Conservation (phyloP, 2,888 invertebrate genomes). For the Hemaris fuciformis region DNA sequence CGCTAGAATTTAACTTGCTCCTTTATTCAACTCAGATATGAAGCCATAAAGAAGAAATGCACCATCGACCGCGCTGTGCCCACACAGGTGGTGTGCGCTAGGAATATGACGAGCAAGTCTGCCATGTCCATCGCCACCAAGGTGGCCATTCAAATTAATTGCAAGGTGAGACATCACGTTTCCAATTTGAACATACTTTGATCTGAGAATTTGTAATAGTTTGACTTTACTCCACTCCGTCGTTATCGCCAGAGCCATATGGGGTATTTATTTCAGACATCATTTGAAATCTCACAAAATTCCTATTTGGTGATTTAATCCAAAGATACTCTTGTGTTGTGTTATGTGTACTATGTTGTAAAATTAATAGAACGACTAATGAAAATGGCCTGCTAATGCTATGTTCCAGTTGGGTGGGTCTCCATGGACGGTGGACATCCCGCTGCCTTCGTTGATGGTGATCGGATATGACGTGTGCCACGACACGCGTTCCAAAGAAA, state of each 20-base stretch:
- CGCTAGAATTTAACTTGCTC: too few relatives aligned
- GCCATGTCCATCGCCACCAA: slow-evolving; percentile 93
- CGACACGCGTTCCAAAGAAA: slow-evolving; percentile 85
- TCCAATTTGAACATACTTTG: background rate
- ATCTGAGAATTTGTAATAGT: too few relatives aligned
- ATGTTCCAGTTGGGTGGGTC: slow-evolving; percentile 87
- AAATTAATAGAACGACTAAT: too few relatives aligned
- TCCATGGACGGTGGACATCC: slow-evolving; percentile 90
- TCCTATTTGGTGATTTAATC: too few relatives aligned
- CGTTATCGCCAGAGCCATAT: too few relatives aligned
- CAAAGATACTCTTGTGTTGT: too few relatives aligned
- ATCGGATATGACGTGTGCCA: slow-evolving; percentile 95
- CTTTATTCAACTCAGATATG: slow-evolving; percentile 82
- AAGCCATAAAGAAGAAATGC: slow-evolving; percentile 93
- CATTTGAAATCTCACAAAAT: too few relatives aligned
- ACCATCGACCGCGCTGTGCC: slow-evolving; percentile 88
- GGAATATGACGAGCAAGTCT: slow-evolving; percentile 83
- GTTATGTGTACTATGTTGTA: too few relatives aligned
- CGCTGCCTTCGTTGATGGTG: slow-evolving; percentile 86
- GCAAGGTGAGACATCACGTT: slow-evolving; percentile 85
- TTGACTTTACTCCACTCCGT: too few relatives aligned
- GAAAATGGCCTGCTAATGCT: too few relatives aligned
- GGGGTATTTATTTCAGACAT: too few relatives aligned
- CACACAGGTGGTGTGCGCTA: slow-evolving; percentile 81
- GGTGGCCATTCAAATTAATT: slow-evolving; percentile 95